phyloP scores from a whole-genome alignment of 2,888 invertebrate species.

The Pardosa pseudoannulata region DNA sequence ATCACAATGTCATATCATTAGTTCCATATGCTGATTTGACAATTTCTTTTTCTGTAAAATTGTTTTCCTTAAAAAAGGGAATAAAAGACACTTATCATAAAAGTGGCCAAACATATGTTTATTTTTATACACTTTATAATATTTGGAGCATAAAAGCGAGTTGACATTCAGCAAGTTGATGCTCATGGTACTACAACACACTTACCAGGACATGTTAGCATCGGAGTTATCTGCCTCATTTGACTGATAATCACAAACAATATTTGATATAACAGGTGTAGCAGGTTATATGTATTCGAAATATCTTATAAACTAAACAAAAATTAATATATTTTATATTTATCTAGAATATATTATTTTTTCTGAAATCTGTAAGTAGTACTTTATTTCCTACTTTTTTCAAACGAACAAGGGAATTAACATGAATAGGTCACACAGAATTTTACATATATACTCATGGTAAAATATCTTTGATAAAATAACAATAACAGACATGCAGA shows the following conservation, averaged over 20 bases:
- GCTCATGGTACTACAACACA: constrained; percentile 12
- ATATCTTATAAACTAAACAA: neutral
- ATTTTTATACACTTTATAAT: neutral
- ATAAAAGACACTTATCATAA: neutral
- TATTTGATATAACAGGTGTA: neutral
- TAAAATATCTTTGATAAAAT: no score
- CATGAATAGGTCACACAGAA: no score
- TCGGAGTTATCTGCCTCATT: neutral
- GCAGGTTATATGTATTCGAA: neutral
- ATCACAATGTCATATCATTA: no score
- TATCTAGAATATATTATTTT: no score
- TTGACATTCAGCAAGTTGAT: neutral
- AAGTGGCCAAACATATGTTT: neutral
- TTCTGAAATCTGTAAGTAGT: no score
- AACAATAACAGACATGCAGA: no score
- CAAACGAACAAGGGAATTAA: no score
- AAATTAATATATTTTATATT: neutral
- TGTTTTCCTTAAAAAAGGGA: no score
- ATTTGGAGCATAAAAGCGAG: neutral
- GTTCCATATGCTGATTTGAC: no score
- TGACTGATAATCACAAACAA: neutral
- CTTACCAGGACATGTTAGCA: neutral
- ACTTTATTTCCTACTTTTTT: no score
- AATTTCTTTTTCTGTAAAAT: no score
- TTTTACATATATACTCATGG: no score